Base-by-base conservation (phyloP, 2,888 invertebrate species). In the Melieria omissa region DNA sequence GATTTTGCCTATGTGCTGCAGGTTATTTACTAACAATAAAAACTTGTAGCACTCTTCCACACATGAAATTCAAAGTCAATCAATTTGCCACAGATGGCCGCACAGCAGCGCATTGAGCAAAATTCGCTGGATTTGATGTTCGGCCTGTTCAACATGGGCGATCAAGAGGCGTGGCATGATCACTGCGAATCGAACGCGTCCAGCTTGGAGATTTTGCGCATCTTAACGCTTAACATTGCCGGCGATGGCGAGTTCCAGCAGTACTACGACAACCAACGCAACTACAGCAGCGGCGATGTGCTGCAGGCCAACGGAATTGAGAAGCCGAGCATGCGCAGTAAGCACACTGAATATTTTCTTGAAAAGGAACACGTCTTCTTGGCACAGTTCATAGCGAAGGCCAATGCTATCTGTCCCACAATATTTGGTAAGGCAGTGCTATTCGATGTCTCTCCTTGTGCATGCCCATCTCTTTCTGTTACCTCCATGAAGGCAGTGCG, bases 1-100 rank as follows among this genome's bases (percentile, higher is more conserved):
- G 92, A 94, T 5, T 89, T 94, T 64, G 92, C 92, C 0, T 90
- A 91, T 84, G 89, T 95, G 73, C 88, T 95, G 42, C 93, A 95
- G 89, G 92, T 93, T 68, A 55, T 29, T 29, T 29, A 2, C 29
- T 3, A 3, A 29, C 29, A 29, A 29, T 29, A 29, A 29, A 29
- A 29, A 3, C 3, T 2, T 29, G 2, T 29, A 29, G 29, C 29
- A 29, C 29, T 29, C 29, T 29, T 29, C 2, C 29, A 29, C 29
- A 29, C 29, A 29, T 29, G 29, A 29, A 29, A 29, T 29, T 29
- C 3, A 1, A 29, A 29, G 29, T 29, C 2, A 29, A 29, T 29
- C 1, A 29, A 29, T 29, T n/a, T 4, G 63, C 62, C 67, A 6
- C 7, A 85, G 85, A 67, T 81, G 52, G 79, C 82, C 46, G 81